Conservation (phyloP, 2,797 vertebrate genomes). For the Phoebastria nigripes region DNA sequence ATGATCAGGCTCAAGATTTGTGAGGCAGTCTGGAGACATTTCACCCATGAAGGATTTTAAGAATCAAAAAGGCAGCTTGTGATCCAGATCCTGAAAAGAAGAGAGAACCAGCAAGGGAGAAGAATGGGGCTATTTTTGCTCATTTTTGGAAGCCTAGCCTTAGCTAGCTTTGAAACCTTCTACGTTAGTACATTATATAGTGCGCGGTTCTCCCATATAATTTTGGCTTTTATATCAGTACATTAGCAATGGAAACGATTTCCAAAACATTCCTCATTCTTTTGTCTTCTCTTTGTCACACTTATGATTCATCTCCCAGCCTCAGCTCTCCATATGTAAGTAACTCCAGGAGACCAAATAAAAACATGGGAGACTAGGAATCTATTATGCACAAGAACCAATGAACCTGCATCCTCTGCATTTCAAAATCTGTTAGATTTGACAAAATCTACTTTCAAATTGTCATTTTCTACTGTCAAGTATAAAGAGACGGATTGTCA, state of each 20-base stretch:
- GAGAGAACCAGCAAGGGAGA: background rate
- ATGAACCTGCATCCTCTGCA: background rate
- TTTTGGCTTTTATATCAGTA: background rate
- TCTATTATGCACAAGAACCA: background rate
- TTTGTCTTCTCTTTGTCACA: slow-evolving; percentile 15
- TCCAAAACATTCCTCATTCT: background rate
- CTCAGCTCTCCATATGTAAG: background rate
- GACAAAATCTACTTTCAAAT: background rate
- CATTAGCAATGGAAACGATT: background rate
- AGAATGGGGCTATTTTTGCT: background rate
- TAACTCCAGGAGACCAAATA: background rate
- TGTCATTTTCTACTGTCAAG: background rate
- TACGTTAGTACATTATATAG: background rate
- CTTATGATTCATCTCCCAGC: slow-evolving; percentile 11
- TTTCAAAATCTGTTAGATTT: background rate
- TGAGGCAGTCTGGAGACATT: background rate
- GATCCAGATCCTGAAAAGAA: background rate
- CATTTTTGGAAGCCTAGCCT: background rate
- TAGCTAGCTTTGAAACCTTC: background rate
- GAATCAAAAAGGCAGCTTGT: background rate
- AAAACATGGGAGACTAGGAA: background rate
- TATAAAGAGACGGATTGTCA: background rate
- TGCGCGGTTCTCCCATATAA: background rate
- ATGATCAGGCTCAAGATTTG: background rate
- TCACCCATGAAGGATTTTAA: background rate